Conservation (phyloP, 2,888 invertebrate species). For the Drosophila rellima region DNA sequence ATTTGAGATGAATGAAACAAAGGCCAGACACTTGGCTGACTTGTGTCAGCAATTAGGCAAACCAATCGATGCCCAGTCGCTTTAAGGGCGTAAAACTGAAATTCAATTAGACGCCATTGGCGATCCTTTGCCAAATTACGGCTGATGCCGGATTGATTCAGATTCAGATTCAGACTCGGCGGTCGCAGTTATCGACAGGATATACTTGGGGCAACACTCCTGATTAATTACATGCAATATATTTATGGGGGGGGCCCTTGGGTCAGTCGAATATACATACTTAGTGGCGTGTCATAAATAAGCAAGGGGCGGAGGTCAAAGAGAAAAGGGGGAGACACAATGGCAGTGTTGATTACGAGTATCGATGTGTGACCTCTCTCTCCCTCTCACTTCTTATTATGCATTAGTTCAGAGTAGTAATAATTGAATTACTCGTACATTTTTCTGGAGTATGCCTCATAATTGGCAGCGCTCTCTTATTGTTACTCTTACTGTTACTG, state of each 20-base stretch:
- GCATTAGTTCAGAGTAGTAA: conserved; percentile 33
- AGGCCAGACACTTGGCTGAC: conserved; percentile 21
- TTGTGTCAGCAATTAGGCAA: conserved; percentile 48
- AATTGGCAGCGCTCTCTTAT: conserved; percentile 53
- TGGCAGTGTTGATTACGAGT: conserved; percentile 47
- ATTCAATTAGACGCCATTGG: conserved; percentile 71
- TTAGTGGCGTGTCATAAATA: conserved; percentile 61
- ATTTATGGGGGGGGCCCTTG: conserved; percentile 47
- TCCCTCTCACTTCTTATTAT: conserved; percentile 2
- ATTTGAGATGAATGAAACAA: conserved; percentile 42
- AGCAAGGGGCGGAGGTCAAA: conserved; percentile 7
- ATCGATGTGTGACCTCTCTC: conserved; percentile 10
- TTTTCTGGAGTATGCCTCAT: conserved; percentile 55
- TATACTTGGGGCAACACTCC: conserved; percentile 22
- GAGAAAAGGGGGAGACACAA: conserved; percentile 36
- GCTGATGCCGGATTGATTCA: conserved; percentile 26
- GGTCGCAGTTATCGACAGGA: conserved; percentile 49
- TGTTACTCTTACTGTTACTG: conserved; percentile 14
- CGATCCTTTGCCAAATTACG: conserved; percentile 60
- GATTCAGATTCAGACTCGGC: conserved; percentile 48
- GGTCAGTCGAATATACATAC: conserved; percentile 25
- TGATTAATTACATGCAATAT: conserved; percentile 78
- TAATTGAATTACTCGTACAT: conserved; percentile 64
- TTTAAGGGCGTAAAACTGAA: conserved; percentile 48
- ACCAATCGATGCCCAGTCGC: conserved; percentile 35